phyloP scores from a whole-genome alignment of 2,888 invertebrate species.

The Danaus chrysippus region DNA sequence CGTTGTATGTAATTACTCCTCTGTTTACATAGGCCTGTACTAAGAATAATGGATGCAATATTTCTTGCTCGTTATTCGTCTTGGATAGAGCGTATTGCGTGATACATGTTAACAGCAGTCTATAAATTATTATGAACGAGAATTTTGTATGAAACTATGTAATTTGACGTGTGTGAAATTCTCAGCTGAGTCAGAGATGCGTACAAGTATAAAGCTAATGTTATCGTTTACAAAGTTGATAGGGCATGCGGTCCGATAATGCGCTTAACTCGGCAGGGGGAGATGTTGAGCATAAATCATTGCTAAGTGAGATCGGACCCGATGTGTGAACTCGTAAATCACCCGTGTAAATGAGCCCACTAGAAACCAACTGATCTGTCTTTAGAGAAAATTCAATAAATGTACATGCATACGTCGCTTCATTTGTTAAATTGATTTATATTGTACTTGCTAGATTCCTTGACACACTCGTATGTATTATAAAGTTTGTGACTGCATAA shows the following conservation, averaged over 20 bases:
- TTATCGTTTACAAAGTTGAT: constrained; percentile 65
- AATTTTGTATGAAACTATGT: constrained; percentile 3
- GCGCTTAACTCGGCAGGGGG: constrained; percentile 69
- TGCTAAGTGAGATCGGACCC: constrained; percentile 73
- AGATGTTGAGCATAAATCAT: constrained; percentile 75
- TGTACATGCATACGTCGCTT: constrained; percentile 16
- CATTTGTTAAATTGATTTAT: constrained; percentile 19
- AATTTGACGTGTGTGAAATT: constrained; percentile 9
- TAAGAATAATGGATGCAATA: constrained; percentile 51
- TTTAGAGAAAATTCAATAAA: constrained; percentile 40
- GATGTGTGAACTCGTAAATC: constrained; percentile 77
- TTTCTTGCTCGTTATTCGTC: constrained; percentile 37
- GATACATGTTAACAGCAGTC: constrained; percentile 9
- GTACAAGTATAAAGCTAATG: constrained; percentile 34
- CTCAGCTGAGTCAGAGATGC: constrained; percentile 10
- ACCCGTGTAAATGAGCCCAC: constrained; percentile 69
- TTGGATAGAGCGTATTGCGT: constrained; percentile 29
- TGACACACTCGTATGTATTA: neutral
- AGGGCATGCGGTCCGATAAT: constrained; percentile 70
- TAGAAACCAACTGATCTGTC: constrained; percentile 57
- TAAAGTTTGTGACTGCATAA: no score
- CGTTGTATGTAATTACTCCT: constrained; percentile 42
- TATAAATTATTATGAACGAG: constrained; percentile 18
- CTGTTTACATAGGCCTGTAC: constrained; percentile 42
- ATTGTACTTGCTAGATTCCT: constrained; percentile 3